Evolutionary conservation across 2,113 vertebrate genomes (phyloP).

Genomic region (Rhipidura dahli): DNA sequence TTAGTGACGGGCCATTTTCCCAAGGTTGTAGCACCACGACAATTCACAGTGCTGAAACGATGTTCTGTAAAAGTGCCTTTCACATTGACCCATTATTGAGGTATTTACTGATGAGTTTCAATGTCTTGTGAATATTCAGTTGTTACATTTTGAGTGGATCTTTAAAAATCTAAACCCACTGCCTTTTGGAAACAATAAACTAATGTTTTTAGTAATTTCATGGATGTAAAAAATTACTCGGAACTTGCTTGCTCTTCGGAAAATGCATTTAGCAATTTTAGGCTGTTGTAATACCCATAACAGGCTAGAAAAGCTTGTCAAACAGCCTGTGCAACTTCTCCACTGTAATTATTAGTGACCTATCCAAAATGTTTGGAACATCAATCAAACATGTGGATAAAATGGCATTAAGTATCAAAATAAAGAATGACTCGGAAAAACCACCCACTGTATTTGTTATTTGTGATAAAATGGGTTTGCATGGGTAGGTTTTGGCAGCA

Average conservation of each 20-base stretch:
- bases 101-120: not conserved
- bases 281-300: not conserved
- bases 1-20: not conserved
- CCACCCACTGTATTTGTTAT: not conserved
- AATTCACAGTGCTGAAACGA: not conserved
- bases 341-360: not conserved
- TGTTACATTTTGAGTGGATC: not conserved
- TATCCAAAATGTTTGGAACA: not conserved
- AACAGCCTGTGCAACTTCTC: not conserved
- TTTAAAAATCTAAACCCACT: not conserved
- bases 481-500: not conserved
- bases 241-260: not conserved
- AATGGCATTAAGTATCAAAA: not conserved
- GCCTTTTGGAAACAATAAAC: not conserved
- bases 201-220: not conserved
- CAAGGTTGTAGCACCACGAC: not conserved
- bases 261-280: not conserved
- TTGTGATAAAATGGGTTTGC: not conserved
- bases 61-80: not conserved
- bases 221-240: not conserved
- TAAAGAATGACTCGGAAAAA: not conserved
- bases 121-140: not conserved
- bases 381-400: not conserved
- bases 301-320: not conserved
- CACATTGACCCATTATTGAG: not conserved